Percentiles rank a stretch among this genome's conserved stretches.
Evolutionary conservation across 2,888 invertebrate species (phyloP).

Genomic region (Omphaloscelis lunosa): DNA sequence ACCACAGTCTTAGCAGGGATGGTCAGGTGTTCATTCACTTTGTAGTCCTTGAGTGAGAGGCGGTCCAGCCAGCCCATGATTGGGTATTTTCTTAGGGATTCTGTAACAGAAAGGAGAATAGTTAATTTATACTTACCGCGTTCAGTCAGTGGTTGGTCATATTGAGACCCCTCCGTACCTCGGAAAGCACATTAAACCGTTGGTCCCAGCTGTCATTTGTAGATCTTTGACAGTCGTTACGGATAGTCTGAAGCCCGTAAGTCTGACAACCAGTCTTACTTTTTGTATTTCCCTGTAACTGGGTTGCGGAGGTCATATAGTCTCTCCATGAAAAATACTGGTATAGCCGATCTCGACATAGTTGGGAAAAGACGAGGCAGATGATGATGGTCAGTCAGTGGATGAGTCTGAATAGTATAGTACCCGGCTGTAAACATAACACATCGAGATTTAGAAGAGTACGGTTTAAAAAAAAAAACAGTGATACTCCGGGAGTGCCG

Average conservation of each 20-base stretch:
- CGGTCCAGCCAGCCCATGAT: conserved; percentile 80
- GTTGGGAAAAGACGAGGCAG: neutral
- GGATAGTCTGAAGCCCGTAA: neutral
- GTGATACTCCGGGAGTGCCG: too few relatives aligned
- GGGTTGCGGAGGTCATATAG: neutral
- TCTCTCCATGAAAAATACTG: neutral
- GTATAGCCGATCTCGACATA: neutral
- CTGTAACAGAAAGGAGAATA: conserved; percentile 65
- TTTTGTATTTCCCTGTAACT: neutral
- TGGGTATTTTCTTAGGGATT: conserved; percentile 76
- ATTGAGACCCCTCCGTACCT: neutral
- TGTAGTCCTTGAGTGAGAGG: conserved; percentile 69
- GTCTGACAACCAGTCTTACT: neutral
- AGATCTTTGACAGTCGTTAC: neutral
- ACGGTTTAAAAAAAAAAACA: too few relatives aligned
- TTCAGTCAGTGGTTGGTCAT: neutral
- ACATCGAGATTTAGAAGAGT: neutral
- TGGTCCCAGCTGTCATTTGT: neutral
- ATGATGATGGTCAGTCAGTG: neutral
- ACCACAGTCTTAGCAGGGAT: conserved; percentile 75
- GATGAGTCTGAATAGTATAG: neutral
- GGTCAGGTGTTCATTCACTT: conserved; percentile 74
- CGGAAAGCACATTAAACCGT: neutral
- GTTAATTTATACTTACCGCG: neutral
- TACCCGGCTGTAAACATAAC: neutral